Percentiles rank a stretch among this genome's conserved stretches.
These are phyloP conservation scores for Catharus ustulatus DNA, from an alignment of 2,797 vertebrate species.

Conservation along the genomic window DNA sequence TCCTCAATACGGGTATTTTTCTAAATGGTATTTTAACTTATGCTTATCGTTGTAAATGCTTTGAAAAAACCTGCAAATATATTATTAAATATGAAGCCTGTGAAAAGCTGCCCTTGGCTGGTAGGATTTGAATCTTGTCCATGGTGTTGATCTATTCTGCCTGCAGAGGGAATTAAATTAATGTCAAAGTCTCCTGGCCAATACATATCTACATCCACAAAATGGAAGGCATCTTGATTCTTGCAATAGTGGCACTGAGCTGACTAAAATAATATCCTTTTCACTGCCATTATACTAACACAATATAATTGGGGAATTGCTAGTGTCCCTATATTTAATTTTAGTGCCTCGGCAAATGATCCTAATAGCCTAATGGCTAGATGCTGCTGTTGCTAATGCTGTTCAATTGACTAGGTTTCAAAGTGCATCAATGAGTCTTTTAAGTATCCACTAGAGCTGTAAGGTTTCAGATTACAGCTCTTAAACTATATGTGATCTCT, in stretches of 20 bases:
- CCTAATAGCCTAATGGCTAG: conserved; percentile 64
- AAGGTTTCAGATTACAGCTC: conserved; percentile 68
- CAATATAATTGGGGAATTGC: conserved; percentile 70
- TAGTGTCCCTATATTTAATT: conserved; percentile 71
- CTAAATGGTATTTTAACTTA: background rate
- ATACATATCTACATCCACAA: conserved; percentile 26
- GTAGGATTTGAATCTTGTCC: conserved; percentile 1
- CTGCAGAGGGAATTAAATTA: conserved; percentile 32
- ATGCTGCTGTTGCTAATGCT: conserved; percentile 57
- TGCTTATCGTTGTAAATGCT: background rate
- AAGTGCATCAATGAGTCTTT: conserved; percentile 69
- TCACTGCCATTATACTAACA: conserved; percentile 64
- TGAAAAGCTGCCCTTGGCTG: conserved; percentile 5
- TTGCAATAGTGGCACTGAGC: conserved; percentile 50
- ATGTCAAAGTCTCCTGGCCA: conserved; percentile 10
- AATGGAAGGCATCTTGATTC: conserved; percentile 46
- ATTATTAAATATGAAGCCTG: background rate
- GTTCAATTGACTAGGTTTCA: conserved; percentile 66
- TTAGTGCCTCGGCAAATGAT: conserved; percentile 64
- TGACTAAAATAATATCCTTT: conserved; percentile 66
- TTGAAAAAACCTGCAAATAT: accelerated
- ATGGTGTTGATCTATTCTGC: conserved; percentile 12
- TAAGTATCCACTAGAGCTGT: conserved; percentile 56
- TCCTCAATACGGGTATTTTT: background rate
- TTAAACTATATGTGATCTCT: conserved; percentile 62